phyloP scores from a whole-genome alignment of 2,888 invertebrate genomes.

The Drosophila rubida region DNA sequence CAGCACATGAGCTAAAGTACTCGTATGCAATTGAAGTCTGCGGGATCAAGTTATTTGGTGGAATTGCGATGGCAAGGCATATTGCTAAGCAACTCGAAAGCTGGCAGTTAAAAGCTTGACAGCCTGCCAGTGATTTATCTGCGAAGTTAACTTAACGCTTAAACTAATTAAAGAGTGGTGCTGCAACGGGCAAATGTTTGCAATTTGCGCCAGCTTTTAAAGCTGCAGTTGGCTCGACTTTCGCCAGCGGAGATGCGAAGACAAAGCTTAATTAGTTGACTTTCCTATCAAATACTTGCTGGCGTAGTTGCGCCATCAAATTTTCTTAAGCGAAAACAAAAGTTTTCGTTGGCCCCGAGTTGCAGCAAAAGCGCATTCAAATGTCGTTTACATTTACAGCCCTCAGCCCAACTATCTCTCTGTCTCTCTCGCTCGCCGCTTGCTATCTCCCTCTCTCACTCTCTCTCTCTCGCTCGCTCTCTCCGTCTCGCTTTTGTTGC shows the following conservation, averaged over 20 bases:
- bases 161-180: neutral
- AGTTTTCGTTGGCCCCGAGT: neutral
- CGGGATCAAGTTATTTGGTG: too few species aligned
- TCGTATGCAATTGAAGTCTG: too few species aligned
- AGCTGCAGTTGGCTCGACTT: too few species aligned
- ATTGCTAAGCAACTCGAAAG: too few species aligned
- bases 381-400: slow-evolving; percentile 8
- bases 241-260: too few species aligned
- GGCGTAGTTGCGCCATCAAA: slow-evolving; percentile 1
- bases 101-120: too few species aligned
- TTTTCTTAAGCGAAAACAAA: neutral
- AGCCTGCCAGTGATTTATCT: neutral
- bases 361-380: slow-evolving; percentile 23
- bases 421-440: too few species aligned
- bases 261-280: neutral
- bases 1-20: neutral
- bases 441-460: neutral
- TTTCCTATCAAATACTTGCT: neutral
- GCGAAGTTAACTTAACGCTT: neutral
- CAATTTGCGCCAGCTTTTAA: neutral
- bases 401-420: neutral
- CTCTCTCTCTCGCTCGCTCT: neutral
- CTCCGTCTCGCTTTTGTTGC: neutral
- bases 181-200: neutral
- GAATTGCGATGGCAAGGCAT: too few species aligned